phyloP scores from a whole-genome alignment of 2,113 vertebrate species.

The Channa argus region DNA sequence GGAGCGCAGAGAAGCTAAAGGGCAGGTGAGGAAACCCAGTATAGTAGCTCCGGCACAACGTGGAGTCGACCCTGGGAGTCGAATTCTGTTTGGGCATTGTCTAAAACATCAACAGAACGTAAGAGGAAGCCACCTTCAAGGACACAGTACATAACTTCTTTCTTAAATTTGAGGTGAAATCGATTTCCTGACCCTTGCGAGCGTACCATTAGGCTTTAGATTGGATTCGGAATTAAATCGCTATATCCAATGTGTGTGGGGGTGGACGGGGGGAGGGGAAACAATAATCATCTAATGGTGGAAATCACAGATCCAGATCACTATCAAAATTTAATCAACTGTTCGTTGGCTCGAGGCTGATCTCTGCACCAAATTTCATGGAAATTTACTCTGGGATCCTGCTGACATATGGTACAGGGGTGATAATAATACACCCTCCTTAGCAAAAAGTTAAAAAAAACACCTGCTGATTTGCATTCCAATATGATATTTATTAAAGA shows the following conservation, averaged over 20 bases:
- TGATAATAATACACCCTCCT: slow-evolving; percentile 13
- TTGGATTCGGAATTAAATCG: slow-evolving; percentile 76
- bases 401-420: slow-evolving; percentile 27
- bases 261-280: not conserved
- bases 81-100: slow-evolving; percentile 27
- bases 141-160: slow-evolving; percentile 13
- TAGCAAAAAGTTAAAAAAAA: not conserved
- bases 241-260: slow-evolving; percentile 51
- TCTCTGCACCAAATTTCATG: slow-evolving; percentile 42
- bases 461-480: slow-evolving; percentile 5
- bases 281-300: slow-evolving; percentile 69
- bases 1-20: slow-evolving; percentile 12
- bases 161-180: slow-evolving; percentile 68
- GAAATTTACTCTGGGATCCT: slow-evolving; percentile 35
- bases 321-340: slow-evolving; percentile 73
- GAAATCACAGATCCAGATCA: slow-evolving; percentile 72
- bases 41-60: slow-evolving; percentile 31
- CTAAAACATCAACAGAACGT: slow-evolving; percentile 8
- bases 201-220: slow-evolving; percentile 38
- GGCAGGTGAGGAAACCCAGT: slow-evolving; percentile 40
- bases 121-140: slow-evolving; percentile 34
- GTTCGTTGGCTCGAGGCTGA: slow-evolving; percentile 42
- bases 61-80: not conserved
- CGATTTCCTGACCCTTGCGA: slow-evolving; percentile 66
- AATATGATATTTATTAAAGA: not conserved